phyloP scores from a whole-genome alignment of 2,888 invertebrate genomes.

The Caenorhabditis imperialis region DNA sequence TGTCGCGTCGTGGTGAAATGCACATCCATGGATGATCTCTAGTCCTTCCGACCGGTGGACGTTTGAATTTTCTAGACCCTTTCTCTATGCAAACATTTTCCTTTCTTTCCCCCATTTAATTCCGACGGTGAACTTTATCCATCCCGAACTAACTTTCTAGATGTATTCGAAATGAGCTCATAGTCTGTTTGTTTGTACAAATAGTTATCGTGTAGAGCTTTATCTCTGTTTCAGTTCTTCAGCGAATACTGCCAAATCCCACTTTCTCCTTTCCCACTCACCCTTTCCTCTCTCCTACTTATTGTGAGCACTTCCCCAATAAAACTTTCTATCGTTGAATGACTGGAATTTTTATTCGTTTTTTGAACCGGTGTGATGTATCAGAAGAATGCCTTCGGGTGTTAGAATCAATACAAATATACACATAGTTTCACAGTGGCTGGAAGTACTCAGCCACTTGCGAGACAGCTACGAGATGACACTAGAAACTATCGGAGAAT shows the following conservation, averaged over 20 bases:
- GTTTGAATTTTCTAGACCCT: conserved; percentile 18
- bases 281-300: too few relatives aligned
- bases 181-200: conserved; percentile 44
- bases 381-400: too few relatives aligned
- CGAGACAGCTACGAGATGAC: not conserved
- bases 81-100: conserved; percentile 15
- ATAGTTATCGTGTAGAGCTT: conserved; percentile 57
- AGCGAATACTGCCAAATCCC: conserved; percentile 29
- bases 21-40: conserved; percentile 46
- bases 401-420: conserved; percentile 8
- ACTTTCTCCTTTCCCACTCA: conserved; percentile 3
- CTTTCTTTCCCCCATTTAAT: not conserved
- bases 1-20: conserved; percentile 54
- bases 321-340: too few relatives aligned
- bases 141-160: not conserved
- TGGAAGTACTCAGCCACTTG: too few relatives aligned
- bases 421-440: too few relatives aligned
- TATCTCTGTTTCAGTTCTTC: conserved; percentile 34
- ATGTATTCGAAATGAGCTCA: conserved; percentile 1
- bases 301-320: too few relatives aligned
- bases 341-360: not conserved
- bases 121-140: conserved; percentile 23
- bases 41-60: conserved; percentile 32
- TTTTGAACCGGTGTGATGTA: too few relatives aligned
- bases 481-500: conserved; percentile 8